Base-by-base conservation (phyloP, 2,888 invertebrate genomes). In the Sinodicranocentrus sp. region DNA sequence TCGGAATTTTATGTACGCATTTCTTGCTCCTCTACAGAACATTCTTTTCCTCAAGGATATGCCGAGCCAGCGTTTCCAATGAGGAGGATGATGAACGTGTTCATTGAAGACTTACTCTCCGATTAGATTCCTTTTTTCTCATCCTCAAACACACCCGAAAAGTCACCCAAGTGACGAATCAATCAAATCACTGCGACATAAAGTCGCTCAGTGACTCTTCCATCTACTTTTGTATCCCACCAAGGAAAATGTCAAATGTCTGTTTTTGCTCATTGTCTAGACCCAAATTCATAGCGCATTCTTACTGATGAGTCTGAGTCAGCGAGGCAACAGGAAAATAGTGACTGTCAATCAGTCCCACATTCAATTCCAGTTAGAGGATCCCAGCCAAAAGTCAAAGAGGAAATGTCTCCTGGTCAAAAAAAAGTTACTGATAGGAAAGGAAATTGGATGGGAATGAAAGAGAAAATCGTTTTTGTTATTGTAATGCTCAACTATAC, bases 141-240 rank as follows among this genome's bases (percentile, higher is more conserved):
- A 67, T 28, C 43, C 19, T 15, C 1, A 54, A n/a, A n/a, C n/a
- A n/a, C n/a, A n/a, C 48, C 25, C 25, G 68, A 59, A 33, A 68
- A 78, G 39, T 61, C 61, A 80, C 83, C 83, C 85, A 85, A 84
- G 80, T 83, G 85, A 77, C 83, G 79, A 84, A 85, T 85, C 85
- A 84, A 85, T 85, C 85, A 85, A 75, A 84, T 72, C 63, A 67
- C n/a, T 28, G 28, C 21, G 82, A 63, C 67, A 67, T 71, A 61
- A 70, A 59, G 63, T 78, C 57, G 68, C 26, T 57, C 52, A 48
- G 15, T 57, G 57, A 25, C 57, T 70, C 52, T 70, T 6, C 15
- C 13, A 54, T 10, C 52, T 13, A 23, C 59, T 59, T n/a, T 57
- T 39, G 19, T 54, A 23, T 13, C 21, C 25, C n/a, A 26, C n/a